Conservation (phyloP, 2,888 invertebrate genomes). For the Gryllus longicercus region DNA sequence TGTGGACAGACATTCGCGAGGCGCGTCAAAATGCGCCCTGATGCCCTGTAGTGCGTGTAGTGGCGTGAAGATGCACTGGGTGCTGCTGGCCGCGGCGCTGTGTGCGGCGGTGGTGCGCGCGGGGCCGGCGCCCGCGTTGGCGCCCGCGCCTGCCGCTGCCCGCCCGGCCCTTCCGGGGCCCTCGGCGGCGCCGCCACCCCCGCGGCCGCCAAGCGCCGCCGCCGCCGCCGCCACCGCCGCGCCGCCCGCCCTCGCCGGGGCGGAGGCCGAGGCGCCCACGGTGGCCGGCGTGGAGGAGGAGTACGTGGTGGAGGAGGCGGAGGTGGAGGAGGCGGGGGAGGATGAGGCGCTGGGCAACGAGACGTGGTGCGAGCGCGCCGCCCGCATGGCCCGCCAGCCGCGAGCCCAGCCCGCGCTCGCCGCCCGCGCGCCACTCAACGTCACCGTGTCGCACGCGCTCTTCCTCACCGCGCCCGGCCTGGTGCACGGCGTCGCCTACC, state of each 20-base stretch:
- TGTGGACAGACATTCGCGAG: too few relatives aligned
- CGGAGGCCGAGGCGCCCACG: background rate
- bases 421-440: conserved; percentile 21
- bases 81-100: background rate
- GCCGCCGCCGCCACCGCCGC: background rate
- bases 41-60: too few relatives aligned
- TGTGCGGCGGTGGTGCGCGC: background rate
- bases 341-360: background rate
- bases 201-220: background rate
- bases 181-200: background rate
- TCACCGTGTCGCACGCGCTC: conserved; percentile 53
- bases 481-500: conserved; percentile 55
- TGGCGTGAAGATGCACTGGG: too few relatives aligned
- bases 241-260: background rate
- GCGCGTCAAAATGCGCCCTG: too few relatives aligned
- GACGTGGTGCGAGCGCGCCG: conserved; percentile 6
- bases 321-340: background rate
- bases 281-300: background rate
- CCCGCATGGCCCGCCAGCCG: background rate
- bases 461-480: conserved; percentile 51
- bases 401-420: background rate
- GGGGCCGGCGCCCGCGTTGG: background rate
- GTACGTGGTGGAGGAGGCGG: background rate
- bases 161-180: background rate
- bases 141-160: background rate